These are phyloP conservation scores for Probaryconus sp. DNA, from an alignment of 1,140 invertebrate species.

Conservation along the genomic window DNA sequence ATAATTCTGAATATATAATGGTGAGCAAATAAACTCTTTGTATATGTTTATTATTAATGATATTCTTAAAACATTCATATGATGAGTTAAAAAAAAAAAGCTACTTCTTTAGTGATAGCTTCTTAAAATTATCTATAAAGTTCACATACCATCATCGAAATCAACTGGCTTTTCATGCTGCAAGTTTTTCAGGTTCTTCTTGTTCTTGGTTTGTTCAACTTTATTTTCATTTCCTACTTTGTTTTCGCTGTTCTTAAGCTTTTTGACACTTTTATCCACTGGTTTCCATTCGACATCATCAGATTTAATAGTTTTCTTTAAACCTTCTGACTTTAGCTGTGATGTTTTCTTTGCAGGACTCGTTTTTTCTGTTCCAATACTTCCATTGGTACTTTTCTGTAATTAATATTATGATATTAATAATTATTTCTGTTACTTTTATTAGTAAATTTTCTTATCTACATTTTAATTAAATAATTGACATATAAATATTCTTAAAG, in stretches of 20 bases:
- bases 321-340: constrained; percentile 71
- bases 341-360: constrained; percentile 78
- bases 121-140: no score
- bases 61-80: no score
- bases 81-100: no score
- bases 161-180: constrained; percentile 83
- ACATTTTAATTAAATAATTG: no score
- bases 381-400: constrained; percentile 77
- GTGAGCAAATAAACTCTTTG: no score
- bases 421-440: no score
- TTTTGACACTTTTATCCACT: constrained; percentile 76
- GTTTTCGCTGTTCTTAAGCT: constrained; percentile 73
- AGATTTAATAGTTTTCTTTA: constrained; percentile 72
- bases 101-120: no score
- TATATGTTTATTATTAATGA: no score
- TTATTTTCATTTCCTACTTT: constrained; percentile 77
- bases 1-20: no score
- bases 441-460: no score
- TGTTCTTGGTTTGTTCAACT: constrained; percentile 78
- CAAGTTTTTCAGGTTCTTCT: constrained; percentile 79
- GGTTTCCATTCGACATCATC: constrained; percentile 75
- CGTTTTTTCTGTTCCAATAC: constrained; percentile 74
- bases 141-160: constrained; percentile 84
- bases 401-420: constrained; percentile 46
- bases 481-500: no score